phyloP scores from a whole-genome alignment of 2,888 invertebrate genomes.

The Eupeodes latifasciatus region DNA sequence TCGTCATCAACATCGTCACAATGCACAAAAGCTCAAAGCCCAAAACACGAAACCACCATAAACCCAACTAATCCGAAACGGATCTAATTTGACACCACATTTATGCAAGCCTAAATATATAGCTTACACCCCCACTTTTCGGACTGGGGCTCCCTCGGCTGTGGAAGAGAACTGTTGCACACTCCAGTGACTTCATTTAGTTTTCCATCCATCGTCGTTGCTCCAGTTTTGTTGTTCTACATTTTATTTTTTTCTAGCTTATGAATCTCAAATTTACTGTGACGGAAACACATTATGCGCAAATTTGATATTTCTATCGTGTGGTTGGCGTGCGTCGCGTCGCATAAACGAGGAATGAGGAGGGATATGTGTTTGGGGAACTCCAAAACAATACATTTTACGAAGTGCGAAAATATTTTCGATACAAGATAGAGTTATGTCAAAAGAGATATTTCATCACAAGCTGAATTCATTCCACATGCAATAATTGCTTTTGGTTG shows the following conservation, averaged over 20 bases:
- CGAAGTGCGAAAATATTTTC: slow-evolving; percentile 64
- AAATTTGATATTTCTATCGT: background rate
- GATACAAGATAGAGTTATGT: slow-evolving; percentile 26
- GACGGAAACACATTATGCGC: slow-evolving; percentile 62
- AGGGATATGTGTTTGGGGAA: background rate
- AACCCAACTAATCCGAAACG: slow-evolving; percentile 59
- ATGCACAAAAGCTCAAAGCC: slow-evolving; percentile 1
- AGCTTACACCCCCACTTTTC: slow-evolving; percentile 6
- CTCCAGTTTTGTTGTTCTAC: slow-evolving; percentile 13
- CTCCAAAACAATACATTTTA: slow-evolving; percentile 49
- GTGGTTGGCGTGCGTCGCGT: background rate
- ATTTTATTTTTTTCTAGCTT: slow-evolving; percentile 44
- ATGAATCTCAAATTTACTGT: slow-evolving; percentile 72
- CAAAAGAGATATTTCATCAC: slow-evolving; percentile 52
- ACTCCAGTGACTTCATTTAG: slow-evolving; percentile 68
- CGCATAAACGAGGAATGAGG: background rate
- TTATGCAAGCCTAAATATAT: slow-evolving; percentile 42
- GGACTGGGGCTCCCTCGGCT: background rate
- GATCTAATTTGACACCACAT: slow-evolving; percentile 73
- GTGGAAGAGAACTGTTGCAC: slow-evolving; percentile 10
- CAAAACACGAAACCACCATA: slow-evolving; percentile 54
- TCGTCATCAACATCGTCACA: background rate
- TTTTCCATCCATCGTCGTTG: slow-evolving; percentile 49
- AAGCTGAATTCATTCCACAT: slow-evolving; percentile 41
- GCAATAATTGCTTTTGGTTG: slow-evolving; percentile 48